Base-by-base conservation (phyloP, 2,888 invertebrate species). In the Sphaerophoria rueppellii region DNA sequence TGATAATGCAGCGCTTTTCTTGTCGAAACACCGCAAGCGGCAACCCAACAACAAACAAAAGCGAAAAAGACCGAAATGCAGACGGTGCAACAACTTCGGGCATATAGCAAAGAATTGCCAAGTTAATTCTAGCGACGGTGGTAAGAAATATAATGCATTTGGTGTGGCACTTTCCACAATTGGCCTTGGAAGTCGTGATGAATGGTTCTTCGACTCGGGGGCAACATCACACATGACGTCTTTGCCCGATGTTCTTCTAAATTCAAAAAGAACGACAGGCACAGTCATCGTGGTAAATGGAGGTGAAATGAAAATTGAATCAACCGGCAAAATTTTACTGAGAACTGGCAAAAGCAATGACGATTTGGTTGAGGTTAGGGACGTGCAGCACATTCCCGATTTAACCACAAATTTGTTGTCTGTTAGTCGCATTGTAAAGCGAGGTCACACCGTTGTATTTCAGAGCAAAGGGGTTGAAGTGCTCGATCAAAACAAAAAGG, bases 331-430 rank as follows among this genome's bases (percentile, higher is more conserved):
- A 43, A 43, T 43, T 43, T 43, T 4, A 43, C 7, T 43, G 40
- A 43, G 40, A 43, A 43, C 40, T 43, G 40, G 40, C 40, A 43
- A 43, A 43, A 43, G 40, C 40, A 43, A 43, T 43, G 40, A 43
- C 40, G 40, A 43, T 43, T 43, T 43, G 7, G 40, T 43, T 43
- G 40, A 43, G 40, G 40, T 43, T 43, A 43, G 40, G 40, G 7
- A 43, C 11, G 40, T 54, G 11, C 52, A 54, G 52, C 12, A 32
- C 6, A 54, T 54, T 12, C 54, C 54, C 34, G 54, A 54, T 48
- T 14, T 83, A 5, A 63, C 63, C 16, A 78, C 75, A 50, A 79
- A 75, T 71, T 75, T 71, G 9, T 34, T 79, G 48, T 75, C 83
- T 40, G 55, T 78, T n/a, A 58, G 79, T 40, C 60, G 43, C 46